Percentiles rank a stretch among this genome's conserved stretches.
Conservation (phyloP, 2,888 invertebrate species). For the Myopa tessellatipennis region DNA sequence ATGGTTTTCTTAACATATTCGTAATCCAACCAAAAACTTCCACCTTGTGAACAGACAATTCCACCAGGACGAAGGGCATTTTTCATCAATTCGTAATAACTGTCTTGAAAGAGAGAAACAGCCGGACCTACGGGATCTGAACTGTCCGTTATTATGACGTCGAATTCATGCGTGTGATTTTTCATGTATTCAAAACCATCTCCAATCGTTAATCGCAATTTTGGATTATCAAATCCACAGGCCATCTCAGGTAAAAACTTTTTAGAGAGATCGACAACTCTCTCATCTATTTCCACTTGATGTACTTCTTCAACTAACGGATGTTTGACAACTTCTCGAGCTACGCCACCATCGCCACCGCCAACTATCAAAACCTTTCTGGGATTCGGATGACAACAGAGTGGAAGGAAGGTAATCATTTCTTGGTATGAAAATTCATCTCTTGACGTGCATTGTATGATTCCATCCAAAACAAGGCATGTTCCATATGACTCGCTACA, state of each 20-base stretch:
- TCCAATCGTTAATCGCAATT: slow-evolving; percentile 84
- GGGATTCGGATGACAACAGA: slow-evolving; percentile 91
- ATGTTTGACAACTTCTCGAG: slow-evolving; percentile 94
- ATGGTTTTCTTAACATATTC: slow-evolving; percentile 82
- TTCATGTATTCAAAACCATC: slow-evolving; percentile 97
- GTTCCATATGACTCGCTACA: slow-evolving; percentile 75
- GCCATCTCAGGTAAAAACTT: slow-evolving; percentile 92
- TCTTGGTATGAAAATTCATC: slow-evolving; percentile 99
- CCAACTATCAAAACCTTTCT: slow-evolving; percentile 94
- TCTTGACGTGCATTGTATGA: slow-evolving; percentile 94
- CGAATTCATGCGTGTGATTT: slow-evolving; percentile 85
- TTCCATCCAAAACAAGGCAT: slow-evolving; percentile 91
- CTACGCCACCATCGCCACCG: slow-evolving; percentile 98
- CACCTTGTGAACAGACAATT: slow-evolving; percentile 93
- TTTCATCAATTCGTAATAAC: slow-evolving; percentile 87
- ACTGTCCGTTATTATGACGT: slow-evolving; percentile 98
- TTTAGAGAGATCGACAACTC: slow-evolving; percentile 91
- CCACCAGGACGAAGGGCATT: slow-evolving; percentile 86
- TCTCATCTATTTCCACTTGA: slow-evolving; percentile 95
- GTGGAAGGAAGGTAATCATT: slow-evolving; percentile 94
- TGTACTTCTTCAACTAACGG: slow-evolving; percentile 86
- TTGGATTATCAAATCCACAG: slow-evolving; percentile 83
- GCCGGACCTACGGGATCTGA: slow-evolving; percentile 95
- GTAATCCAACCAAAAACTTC: slow-evolving; percentile 84
- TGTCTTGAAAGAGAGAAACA: slow-evolving; percentile 74